Evolutionary conservation across 2,113 vertebrate genomes (phyloP).

Genomic region (Fregata magnificens): DNA sequence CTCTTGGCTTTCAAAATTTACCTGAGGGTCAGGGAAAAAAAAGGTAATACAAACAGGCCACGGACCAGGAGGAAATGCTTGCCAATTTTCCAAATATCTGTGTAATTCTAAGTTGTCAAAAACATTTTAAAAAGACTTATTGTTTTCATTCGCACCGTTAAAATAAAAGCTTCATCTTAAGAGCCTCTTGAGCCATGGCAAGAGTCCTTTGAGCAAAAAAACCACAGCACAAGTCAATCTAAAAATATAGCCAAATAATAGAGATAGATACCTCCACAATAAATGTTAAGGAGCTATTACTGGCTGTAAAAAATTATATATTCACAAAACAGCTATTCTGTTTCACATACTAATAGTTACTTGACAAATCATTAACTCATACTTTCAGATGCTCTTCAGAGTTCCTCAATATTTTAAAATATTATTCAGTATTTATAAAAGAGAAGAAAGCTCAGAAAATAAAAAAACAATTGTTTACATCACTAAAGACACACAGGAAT

Average conservation of each 20-base stretch:
- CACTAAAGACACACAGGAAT: not conserved
- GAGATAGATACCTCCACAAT: not conserved
- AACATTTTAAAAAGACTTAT: slow-evolving; percentile 22
- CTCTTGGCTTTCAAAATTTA: not conserved
- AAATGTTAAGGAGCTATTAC: not conserved
- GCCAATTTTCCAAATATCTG: not conserved
- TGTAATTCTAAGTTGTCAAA: slow-evolving; percentile 17
- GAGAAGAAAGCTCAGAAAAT: not conserved
- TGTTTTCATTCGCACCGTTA: slow-evolving; percentile 43
- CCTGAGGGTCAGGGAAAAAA: not conserved
- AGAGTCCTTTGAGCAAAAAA: slow-evolving; percentile 43
- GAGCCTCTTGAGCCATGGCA: slow-evolving; percentile 45
- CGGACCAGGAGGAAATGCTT: not conserved
- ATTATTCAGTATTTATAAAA: not conserved
- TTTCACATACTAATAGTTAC: not conserved
- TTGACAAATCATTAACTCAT: not conserved
- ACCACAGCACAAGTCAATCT: slow-evolving; percentile 3
- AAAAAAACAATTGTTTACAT: not conserved
- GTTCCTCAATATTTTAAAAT: not conserved
- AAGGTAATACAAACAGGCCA: not conserved
- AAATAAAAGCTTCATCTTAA: slow-evolving; percentile 42
- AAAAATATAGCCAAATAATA: slow-evolving; percentile 39
- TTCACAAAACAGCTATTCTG: not conserved
- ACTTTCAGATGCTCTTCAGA: not conserved
- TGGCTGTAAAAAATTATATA: not conserved